Evolutionary conservation across 1,140 invertebrate species (phyloP), one percentile per base, ranked within the genome.

Genomic region (Macrobrachium rosenbergii): DNA sequence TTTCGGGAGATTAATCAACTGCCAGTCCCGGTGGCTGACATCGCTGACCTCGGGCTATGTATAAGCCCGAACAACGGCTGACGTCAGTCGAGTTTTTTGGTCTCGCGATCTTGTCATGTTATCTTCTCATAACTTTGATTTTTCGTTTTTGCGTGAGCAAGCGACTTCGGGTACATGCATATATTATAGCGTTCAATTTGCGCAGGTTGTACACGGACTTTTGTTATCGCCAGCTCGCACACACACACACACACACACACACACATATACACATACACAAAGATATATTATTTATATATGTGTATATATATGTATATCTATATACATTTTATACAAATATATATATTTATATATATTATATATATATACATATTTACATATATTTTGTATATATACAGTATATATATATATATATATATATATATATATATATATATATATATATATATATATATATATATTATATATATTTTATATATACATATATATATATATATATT

Each of bases 171-270:
- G 52, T 52, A 52, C 52, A 52, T 2, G 28, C 17, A 28, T 76
- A 76, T 52, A 37, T 52, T 19, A 76, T 10, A 23, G 21, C 19
- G n/a, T 28, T 76, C 37, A 67, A 10, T 10, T 67, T 6, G 10
- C 16, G 19, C 6, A 37, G 17, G 19, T 2, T 75, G n/a, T 3
- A 6, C 43, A 23, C n/a, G 43, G 6, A 75, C 72, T 8, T 28
- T 8, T n/a, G 28, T n/a, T 21, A 19, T 8, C 72, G 28, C 72
- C 6, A 6, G 28, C 72, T 8, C 72, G 28, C 72, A 75, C 72
- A 75, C 72, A 75, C 72, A 75, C 72, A 75, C 21, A 75, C 6
- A 75, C 21, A 75, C 21, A 75, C 21, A 75, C 21, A 75, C 21
- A 75, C 21, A 75, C 21, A 75, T 37, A 75, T 14, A 75, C 21